These are phyloP conservation scores for Oxyscelio sp. DNA, from an alignment of 2,888 invertebrate genomes.

Conservation along the genomic window DNA sequence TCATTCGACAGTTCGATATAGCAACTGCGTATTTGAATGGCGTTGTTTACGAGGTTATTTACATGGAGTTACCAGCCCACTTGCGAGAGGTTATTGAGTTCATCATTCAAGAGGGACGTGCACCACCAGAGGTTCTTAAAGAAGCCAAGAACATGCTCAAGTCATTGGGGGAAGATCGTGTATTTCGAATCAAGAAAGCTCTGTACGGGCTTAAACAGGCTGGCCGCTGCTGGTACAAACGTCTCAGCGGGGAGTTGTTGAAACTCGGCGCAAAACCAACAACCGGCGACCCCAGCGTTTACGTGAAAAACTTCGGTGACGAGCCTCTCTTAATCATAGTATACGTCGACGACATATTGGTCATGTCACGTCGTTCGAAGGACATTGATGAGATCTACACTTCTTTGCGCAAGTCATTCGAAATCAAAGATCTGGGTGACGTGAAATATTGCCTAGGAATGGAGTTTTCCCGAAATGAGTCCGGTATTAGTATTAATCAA, in stretches of 20 bases:
- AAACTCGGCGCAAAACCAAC: conserved; percentile 16
- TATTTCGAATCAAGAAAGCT: conserved; percentile 8
- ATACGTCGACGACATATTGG: conserved; percentile 79
- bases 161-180: conserved; percentile 18
- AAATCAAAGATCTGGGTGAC: conserved; percentile 76
- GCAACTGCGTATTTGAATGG: conserved; percentile 58
- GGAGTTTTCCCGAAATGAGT: conserved; percentile 67
- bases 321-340: conserved; percentile 63
- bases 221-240: conserved; percentile 38
- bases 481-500: conserved; percentile 11
- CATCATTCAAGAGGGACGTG: conserved; percentile 14
- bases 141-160: conserved; percentile 12
- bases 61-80: conserved; percentile 4
- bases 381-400: conserved; percentile 61
- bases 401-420: conserved; percentile 66
- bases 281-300: conserved; percentile 37
- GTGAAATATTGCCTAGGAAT: too few species aligned
- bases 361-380: conserved; percentile 67
- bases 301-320: conserved; percentile 5
- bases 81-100: background rate
- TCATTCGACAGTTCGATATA: conserved; percentile 40
- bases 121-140: background rate
- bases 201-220: conserved; percentile 27
- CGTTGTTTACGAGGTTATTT: conserved; percentile 33
- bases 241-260: conserved; percentile 9